phyloP scores from a whole-genome alignment of 2,113 vertebrate genomes.

The Vulpes lagopus region DNA sequence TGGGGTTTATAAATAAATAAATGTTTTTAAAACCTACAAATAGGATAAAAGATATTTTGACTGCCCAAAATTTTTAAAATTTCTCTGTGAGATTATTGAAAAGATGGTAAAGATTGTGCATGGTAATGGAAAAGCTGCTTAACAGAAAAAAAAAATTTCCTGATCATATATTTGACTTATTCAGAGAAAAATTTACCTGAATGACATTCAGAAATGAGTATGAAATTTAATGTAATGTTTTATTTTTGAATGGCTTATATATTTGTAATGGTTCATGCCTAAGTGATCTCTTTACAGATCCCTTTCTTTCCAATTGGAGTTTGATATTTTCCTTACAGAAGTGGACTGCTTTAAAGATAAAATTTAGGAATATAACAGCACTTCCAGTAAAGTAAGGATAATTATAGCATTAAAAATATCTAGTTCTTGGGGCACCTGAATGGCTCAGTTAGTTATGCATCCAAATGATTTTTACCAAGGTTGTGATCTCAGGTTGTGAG shows the following conservation, averaged over 20 bases:
- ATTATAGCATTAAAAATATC: neutral
- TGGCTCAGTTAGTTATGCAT: neutral
- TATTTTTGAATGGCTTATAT: neutral
- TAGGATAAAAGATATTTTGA: neutral
- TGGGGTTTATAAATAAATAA: neutral
- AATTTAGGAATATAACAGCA: neutral
- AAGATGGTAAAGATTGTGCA: neutral
- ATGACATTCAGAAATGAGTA: neutral
- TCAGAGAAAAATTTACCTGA: conserved; percentile 6
- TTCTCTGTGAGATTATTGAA: neutral
- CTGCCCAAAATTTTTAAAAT: neutral
- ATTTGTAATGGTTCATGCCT: neutral
- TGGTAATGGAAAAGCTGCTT: neutral
- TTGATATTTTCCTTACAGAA: neutral
- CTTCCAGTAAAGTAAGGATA: neutral
- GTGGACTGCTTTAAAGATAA: neutral
- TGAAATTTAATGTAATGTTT: neutral
- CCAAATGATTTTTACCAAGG: neutral
- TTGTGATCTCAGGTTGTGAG: neutral
- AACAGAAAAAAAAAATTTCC: neutral
- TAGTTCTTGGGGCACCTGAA: neutral
- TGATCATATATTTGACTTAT: neutral
- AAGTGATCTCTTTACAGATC: neutral
- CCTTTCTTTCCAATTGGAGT: neutral
- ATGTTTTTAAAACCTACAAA: too few relatives aligned